These are phyloP conservation scores for Heliconius himera DNA, from an alignment of 1,140 invertebrate species.

Conservation along the genomic window DNA sequence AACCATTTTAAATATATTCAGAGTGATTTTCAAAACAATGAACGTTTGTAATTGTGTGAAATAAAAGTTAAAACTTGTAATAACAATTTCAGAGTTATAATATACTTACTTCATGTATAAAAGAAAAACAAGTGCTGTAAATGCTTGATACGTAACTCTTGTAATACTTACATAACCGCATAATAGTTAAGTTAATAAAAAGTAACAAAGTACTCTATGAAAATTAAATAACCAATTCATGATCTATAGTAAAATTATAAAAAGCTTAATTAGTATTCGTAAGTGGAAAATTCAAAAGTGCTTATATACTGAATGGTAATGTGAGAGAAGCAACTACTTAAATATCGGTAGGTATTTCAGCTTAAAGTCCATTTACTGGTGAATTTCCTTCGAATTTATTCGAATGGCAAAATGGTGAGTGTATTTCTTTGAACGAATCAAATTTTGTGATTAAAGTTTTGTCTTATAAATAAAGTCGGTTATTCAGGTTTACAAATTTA, in stretches of 20 bases:
- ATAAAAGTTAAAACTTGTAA: not conserved
- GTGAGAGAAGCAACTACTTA: not conserved
- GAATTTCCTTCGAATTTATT: slow-evolving; percentile 23
- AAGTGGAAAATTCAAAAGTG: too few species aligned
- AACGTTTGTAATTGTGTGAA: not conserved
- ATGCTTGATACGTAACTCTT: not conserved
- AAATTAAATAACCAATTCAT: not conserved
- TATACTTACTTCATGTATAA: not conserved
- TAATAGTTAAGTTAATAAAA: not conserved
- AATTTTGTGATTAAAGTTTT: not conserved
- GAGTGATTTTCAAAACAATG: not conserved
- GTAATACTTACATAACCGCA: not conserved
- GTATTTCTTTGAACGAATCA: not conserved
- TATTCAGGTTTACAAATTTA: too few species aligned
- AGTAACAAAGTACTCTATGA: not conserved
- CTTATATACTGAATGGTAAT: not conserved
- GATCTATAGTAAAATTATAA: not conserved
- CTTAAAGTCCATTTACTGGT: slow-evolving; percentile 18
- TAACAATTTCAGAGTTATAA: too few species aligned
- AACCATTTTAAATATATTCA: not conserved
- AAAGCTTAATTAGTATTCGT: not conserved
- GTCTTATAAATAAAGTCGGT: too few species aligned
- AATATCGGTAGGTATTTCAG: not conserved
- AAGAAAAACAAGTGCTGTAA: not conserved
- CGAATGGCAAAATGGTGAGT: not conserved